Conservation (phyloP, 2,113 vertebrate species). For the Pterocles orientalis region DNA sequence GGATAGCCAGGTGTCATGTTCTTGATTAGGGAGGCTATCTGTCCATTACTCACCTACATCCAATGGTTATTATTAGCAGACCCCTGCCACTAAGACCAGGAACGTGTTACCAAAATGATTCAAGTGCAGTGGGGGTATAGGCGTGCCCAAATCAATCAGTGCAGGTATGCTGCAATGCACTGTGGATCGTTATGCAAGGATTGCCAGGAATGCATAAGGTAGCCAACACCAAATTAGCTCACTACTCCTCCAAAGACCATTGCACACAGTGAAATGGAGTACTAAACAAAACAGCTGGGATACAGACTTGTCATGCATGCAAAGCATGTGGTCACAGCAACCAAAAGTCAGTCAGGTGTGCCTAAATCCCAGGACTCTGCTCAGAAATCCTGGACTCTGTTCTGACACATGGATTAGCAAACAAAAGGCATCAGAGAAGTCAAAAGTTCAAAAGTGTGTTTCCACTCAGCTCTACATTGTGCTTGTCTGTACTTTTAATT, state of each 20-base stretch:
- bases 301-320: background rate
- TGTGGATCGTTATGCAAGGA: background rate
- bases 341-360: slow-evolving; percentile 25
- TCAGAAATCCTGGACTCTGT: background rate
- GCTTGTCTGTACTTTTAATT: background rate
- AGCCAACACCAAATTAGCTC: background rate
- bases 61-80: background rate
- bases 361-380: background rate
- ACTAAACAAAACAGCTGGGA: background rate
- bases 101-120: background rate
- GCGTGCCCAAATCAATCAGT: background rate
- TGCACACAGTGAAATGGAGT: background rate
- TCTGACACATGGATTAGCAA: slow-evolving; percentile 40
- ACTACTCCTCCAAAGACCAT: background rate
- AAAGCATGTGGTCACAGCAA: background rate
- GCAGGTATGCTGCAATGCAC: background rate
- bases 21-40: accelerated
- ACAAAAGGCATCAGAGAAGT: slow-evolving; percentile 42
- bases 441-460: slow-evolving; percentile 34
- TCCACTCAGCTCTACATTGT: background rate
- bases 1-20: accelerated
- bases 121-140: background rate
- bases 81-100: background rate
- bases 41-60: background rate
- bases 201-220: background rate